Evolutionary conservation across 2,888 invertebrate genomes (phyloP).

Genomic region (Cephus sareptanus): DNA sequence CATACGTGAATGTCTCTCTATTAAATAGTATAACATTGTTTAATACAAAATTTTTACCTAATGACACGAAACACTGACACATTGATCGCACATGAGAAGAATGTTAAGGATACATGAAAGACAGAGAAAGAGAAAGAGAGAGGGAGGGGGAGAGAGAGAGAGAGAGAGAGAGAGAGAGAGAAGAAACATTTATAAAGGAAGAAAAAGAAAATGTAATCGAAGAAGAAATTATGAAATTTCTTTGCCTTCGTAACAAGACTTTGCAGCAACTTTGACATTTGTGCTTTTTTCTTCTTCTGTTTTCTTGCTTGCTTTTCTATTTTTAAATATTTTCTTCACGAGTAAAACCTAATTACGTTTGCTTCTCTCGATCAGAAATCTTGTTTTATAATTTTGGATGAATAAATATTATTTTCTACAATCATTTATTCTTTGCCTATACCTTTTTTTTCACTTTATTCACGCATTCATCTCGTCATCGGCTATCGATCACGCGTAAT

Average conservation of each 20-base stretch:
- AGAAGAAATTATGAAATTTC: background rate
- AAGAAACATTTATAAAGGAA: background rate
- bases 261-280: background rate
- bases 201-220: background rate
- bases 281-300: background rate
- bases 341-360: background rate
- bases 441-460: background rate
- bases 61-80: conserved; percentile 9
- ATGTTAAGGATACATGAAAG: conserved; percentile 13
- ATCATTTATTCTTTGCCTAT: background rate
- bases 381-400: background rate
- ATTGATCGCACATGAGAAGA: conserved; percentile 15
- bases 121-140: background rate
- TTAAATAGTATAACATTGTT: conserved; percentile 2
- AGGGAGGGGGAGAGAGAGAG: no score
- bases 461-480: background rate
- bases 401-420: background rate
- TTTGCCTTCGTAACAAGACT: background rate
- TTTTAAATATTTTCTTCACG: background rate
- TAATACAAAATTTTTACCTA: conserved; percentile 2
- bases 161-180: no score
- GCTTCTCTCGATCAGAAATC: background rate
- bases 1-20: conserved; percentile 26
- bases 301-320: background rate
- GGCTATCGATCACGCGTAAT: background rate